Base-by-base conservation (phyloP, 2,113 vertebrate species). In the Uria lomvia region DNA sequence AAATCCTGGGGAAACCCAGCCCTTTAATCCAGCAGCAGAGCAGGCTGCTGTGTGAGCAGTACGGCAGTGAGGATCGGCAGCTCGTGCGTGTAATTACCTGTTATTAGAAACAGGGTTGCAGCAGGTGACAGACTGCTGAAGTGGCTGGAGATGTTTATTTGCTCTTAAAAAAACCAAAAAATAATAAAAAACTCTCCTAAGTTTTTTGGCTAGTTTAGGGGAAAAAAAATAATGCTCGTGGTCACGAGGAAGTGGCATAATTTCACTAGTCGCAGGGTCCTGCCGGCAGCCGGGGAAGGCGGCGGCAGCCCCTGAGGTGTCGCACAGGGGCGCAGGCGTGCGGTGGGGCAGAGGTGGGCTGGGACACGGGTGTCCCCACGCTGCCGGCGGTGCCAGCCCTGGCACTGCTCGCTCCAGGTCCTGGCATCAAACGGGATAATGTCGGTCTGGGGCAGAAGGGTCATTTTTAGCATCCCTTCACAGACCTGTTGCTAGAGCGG, bases 351-450 rank as follows among this genome's bases (percentile, higher is more conserved):
- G 72, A 21, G 17, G 9, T 32, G 65, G 71, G 55, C 23, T 62
- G 63, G 55, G 63, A 32, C n/a, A 21, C 0, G 10, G 21, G 38
- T 1, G 15, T 38, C 38, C 38, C 68, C 4, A 11, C 36, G 77
- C 14, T 56, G 58, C 55, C 0, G 4, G 19, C 1, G 3, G 38
- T 26, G 71, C 47, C n/a, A 32, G 42, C 56, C 40, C 72, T 7
- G 30, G 70, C 53, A 11, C 60, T 52, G 60, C 53, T 43, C 3
- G 0, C 17, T 36, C 16, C 4, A 3, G 18, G 23, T 47, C 5
- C 0, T 62, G 53, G 75, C 36, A 23, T 45, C 43, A 8, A 5
- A 49, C 0, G 3, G 27, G 29, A 5, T 20, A 8, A 29, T 0
- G 9, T 14, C 20, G 30, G 12, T 53, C n/a, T n/a, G 63, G 8